These are phyloP conservation scores for Chondrilla cf. caribensis DNA, from an alignment of 37 sponge, comb jelly and placozoan genomes.

Conservation along the genomic window DNA sequence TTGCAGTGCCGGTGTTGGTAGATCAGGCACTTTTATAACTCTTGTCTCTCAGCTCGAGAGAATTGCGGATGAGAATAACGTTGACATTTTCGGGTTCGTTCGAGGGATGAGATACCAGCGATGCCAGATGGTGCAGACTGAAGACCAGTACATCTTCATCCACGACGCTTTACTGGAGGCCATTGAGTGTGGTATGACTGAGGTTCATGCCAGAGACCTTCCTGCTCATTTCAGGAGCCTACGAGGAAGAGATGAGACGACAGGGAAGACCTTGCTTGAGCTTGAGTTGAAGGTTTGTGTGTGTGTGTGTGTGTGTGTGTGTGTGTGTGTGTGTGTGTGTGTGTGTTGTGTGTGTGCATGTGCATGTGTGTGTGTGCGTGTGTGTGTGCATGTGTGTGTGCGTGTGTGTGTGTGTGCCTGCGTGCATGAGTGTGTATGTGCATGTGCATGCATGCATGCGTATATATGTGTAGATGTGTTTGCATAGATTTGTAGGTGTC, in stretches of 20 bases:
- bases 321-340: too few relatives aligned
- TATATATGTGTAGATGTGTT: background rate
- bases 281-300: slow-evolving; percentile 34
- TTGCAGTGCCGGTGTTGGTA: slow-evolving; percentile 94
- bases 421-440: too few relatives aligned
- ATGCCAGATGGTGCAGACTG: slow-evolving; percentile 89
- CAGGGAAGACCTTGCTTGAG: slow-evolving; percentile 37
- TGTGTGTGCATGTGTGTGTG: too few relatives aligned
- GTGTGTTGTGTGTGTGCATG: too few relatives aligned
- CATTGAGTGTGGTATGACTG: slow-evolving; percentile 79
- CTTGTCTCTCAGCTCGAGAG: slow-evolving; percentile 58
- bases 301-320: background rate
- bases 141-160: slow-evolving; percentile 90
- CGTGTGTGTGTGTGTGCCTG: too few relatives aligned
- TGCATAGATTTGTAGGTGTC: background rate
- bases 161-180: slow-evolving; percentile 93
- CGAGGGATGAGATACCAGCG: slow-evolving; percentile 60
- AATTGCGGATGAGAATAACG: slow-evolving; percentile 41
- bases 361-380: too few relatives aligned
- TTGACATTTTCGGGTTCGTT: slow-evolving; percentile 77
- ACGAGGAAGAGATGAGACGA: slow-evolving; percentile 21
- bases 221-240: slow-evolving; percentile 52
- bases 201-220: slow-evolving; percentile 74
- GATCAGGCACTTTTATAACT: slow-evolving; percentile 93
- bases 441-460: too few relatives aligned